A percentile compares a stretch with the other conserved stretches of the same genome.
Conservation (phyloP, 2,797 vertebrate species). For the Avahi laniger region DNA sequence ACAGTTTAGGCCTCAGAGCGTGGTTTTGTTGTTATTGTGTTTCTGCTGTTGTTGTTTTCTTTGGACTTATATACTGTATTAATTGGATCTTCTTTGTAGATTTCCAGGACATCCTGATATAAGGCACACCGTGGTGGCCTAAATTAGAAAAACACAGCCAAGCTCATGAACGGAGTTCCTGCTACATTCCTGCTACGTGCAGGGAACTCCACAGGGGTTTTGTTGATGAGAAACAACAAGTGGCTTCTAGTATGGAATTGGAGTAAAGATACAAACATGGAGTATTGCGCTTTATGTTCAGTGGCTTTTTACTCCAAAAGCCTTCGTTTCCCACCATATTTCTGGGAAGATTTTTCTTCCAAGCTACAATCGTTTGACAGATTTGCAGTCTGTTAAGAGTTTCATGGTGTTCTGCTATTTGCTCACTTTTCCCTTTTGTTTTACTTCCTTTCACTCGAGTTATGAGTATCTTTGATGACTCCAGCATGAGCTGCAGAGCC, state of each 20-base stretch:
- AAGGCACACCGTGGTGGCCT: not conserved
- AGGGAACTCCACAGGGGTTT: not conserved
- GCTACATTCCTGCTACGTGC: not conserved
- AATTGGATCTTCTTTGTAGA: not conserved
- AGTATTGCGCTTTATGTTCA: accelerated
- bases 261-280: not conserved
- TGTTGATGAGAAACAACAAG: not conserved
- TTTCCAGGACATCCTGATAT: not conserved
- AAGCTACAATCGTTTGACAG: not conserved
- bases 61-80: not conserved
- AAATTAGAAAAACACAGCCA: not conserved
- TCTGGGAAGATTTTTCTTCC: not conserved
- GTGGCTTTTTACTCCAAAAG: not conserved
- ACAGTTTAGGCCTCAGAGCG: not conserved
- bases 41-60: not conserved
- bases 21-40: not conserved
- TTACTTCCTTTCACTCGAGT: not conserved
- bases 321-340: not conserved
- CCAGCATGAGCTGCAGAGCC: not conserved
- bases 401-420: not conserved
- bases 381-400: not conserved
- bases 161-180: not conserved
- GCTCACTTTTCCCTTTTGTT: not conserved
- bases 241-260: not conserved
- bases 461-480: not conserved